A percentile compares a stretch with the other conserved stretches of the same genome.
Conservation (phyloP, 2,113 vertebrate species). For the human region GRCh38 chr3:179247001-179247500, state of each 20-base stretch:
- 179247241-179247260: not conserved
- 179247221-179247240: not conserved
- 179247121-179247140: not conserved
- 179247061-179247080: not conserved
- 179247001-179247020: not conserved
- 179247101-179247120: not conserved
- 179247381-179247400: not conserved
- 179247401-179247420: not conserved
- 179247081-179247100: not conserved
- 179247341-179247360: not conserved
- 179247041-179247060: not conserved
- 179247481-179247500: too few relatives aligned
- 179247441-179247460: too few relatives aligned
- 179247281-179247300: not conserved
- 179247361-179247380: not conserved
- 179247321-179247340: not conserved
- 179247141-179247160: conserved; percentile 2
- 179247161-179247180: not conserved
- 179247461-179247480: too few relatives aligned
- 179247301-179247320: too few relatives aligned
- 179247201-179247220: not conserved
- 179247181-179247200: not conserved
- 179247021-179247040: not conserved
- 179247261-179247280: not conserved
- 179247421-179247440: too few relatives aligned